Conservation (phyloP, 2,888 invertebrate species). For the Ctena decussata region DNA sequence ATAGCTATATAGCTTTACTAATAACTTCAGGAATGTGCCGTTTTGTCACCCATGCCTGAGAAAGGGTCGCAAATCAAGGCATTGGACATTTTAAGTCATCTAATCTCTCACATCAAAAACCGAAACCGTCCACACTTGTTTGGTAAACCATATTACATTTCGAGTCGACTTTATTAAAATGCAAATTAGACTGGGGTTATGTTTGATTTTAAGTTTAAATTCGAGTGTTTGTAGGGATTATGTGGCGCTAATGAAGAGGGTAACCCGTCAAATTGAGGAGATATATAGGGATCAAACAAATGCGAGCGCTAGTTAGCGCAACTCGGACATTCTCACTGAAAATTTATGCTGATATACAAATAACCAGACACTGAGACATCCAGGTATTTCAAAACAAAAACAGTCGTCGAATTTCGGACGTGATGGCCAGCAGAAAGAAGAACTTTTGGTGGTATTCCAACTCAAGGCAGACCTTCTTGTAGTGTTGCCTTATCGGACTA, state of each 20-base stretch:
- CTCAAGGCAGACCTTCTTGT: no score
- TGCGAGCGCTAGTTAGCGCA: neutral
- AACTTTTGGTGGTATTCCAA: no score
- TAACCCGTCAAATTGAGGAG: neutral
- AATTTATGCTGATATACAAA: no score
- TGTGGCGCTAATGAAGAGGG: neutral
- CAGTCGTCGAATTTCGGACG: no score
- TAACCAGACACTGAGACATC: no score
- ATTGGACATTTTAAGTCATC: constrained; percentile 7
- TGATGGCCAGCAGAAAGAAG: no score
- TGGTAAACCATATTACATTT: neutral
- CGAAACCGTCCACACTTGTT: neutral
- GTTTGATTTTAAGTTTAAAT: neutral
- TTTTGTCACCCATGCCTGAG: neutral
- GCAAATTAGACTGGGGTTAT: constrained; percentile 3
- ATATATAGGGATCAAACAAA: neutral
- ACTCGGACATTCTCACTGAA: neutral
- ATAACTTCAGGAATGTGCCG: neutral
- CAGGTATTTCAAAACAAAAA: no score
- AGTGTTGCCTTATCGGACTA: no score
- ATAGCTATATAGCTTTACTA: no score
- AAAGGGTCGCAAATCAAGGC: neutral
- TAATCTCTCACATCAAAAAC: constrained; percentile 1
- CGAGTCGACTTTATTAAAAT: neutral
- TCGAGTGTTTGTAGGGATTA: neutral